Base-by-base conservation (phyloP, 2,888 invertebrate species). In the Argyra leucocephala region DNA sequence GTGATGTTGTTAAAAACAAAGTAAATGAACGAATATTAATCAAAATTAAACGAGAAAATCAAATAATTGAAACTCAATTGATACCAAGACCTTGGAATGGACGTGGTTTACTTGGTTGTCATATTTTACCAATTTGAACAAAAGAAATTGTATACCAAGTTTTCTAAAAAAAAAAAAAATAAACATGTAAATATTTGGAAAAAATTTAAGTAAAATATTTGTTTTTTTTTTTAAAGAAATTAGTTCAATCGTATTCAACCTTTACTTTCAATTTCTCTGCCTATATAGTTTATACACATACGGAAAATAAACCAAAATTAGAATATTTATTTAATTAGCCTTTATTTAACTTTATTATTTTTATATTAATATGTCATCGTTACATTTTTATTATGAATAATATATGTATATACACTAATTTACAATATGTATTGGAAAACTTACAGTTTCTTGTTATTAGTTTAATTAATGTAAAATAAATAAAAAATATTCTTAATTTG, bases 61-160 rank as follows among this genome's bases (percentile, higher is more conserved):
- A 82, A 59, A 75, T 83, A 9, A 70, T 86, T 10, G 82, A 82
- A 64, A 72, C 90, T 59, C 81, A 82, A 5, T 79, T 93, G 63
- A 84, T 85, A 15, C 93, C 93, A 0, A 84, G 85, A 69, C 83
- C 84, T 12, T 93, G 93, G 93, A 81, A 81, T 68, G 93, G 93
- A 63, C 86, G 86, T 66, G 91, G 91, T 1, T 78, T 93, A 65
- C 82, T 94, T 37, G 94, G 91, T 3, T 88, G 88, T 75, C 87
- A 85, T 73, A 84, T 89, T 10, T 18, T 61, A 61, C 61, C 61
- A 31, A 24, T 61, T 31, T 48, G 18, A 48, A 26, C 26, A 26
- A 26, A 26, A 26, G 26, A 26, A 26, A 6, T 7, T 26, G 7
- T 26, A 6, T 6, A 26, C 7, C 7, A 26, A 26, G 7, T 26